Percentiles rank a stretch among this genome's conserved stretches.
phyloP scores from a whole-genome alignment of 1,140 invertebrate genomes.

The Ostrea denselamellosa region DNA sequence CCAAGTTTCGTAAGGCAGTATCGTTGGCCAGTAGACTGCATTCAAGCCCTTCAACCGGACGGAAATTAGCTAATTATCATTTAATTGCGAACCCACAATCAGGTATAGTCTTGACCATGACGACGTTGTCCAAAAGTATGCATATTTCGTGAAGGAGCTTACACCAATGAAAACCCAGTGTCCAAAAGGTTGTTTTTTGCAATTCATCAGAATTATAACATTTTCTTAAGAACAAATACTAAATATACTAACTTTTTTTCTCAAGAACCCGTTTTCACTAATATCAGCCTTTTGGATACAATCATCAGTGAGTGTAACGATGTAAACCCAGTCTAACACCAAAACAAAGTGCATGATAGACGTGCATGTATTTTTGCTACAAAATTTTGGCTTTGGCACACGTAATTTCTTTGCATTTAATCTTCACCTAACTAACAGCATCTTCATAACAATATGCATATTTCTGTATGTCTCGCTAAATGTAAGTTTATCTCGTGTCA shows the following conservation, averaged over 20 bases:
- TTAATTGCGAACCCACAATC: constrained; percentile 74
- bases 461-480: background rate
- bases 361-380: constrained; percentile 6
- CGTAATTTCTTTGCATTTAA: constrained; percentile 21
- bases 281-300: background rate
- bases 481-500: background rate
- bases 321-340: background rate
- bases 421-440: constrained; percentile 25
- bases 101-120: constrained; percentile 63
- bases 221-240: background rate
- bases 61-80: constrained; percentile 76
- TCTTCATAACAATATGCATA: constrained; percentile 28
- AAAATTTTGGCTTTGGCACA: background rate
- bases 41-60: constrained; percentile 75
- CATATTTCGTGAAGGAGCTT: constrained; percentile 6
- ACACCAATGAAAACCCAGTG: background rate
- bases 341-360: background rate
- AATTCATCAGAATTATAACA: background rate
- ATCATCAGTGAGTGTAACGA: background rate
- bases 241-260: background rate
- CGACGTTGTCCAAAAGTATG: constrained; percentile 3
- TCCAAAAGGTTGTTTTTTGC: background rate
- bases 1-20: constrained; percentile 75
- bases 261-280: background rate
- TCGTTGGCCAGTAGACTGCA: constrained; percentile 75